phyloP scores from a whole-genome alignment of 2,888 invertebrate genomes.

The Neocrepidodera transversa region DNA sequence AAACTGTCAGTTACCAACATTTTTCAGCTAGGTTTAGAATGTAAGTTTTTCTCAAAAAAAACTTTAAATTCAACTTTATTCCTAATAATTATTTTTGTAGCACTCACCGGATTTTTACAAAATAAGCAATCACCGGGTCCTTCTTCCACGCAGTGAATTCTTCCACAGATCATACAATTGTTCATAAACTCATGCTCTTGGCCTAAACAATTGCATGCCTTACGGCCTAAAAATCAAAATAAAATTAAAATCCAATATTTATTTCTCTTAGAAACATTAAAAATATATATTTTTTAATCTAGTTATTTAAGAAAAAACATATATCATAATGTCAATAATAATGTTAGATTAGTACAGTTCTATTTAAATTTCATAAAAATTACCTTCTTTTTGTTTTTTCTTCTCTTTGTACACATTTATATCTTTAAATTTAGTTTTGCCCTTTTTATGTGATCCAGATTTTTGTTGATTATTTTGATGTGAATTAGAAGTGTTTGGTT shows the following conservation, averaged over 20 bases:
- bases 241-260: too few species aligned
- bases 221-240: slow-evolving; percentile 69
- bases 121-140: slow-evolving; percentile 96
- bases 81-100: background rate
- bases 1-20: too few species aligned
- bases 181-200: slow-evolving; percentile 87
- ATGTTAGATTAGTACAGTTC: too few species aligned
- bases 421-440: slow-evolving; percentile 50
- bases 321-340: too few species aligned
- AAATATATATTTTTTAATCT: too few species aligned
- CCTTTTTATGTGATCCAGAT: slow-evolving; percentile 38
- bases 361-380: slow-evolving; percentile 6
- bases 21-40: too few species aligned
- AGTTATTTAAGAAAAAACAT: too few species aligned
- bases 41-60: too few species aligned
- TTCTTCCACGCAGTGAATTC: slow-evolving; percentile 94
- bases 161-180: slow-evolving; percentile 93
- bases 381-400: slow-evolving; percentile 49
- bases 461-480: slow-evolving; percentile 29
- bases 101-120: slow-evolving; percentile 81
- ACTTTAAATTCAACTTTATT: too few species aligned
- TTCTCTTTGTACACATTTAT: slow-evolving; percentile 48
- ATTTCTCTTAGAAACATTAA: too few species aligned
- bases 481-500: slow-evolving; percentile 8
- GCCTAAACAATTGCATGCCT: slow-evolving; percentile 92